Percentiles rank a stretch among this genome's conserved stretches.
Conservation (phyloP, 1,140 invertebrate species). For the Tetramorium simillimum region DNA sequence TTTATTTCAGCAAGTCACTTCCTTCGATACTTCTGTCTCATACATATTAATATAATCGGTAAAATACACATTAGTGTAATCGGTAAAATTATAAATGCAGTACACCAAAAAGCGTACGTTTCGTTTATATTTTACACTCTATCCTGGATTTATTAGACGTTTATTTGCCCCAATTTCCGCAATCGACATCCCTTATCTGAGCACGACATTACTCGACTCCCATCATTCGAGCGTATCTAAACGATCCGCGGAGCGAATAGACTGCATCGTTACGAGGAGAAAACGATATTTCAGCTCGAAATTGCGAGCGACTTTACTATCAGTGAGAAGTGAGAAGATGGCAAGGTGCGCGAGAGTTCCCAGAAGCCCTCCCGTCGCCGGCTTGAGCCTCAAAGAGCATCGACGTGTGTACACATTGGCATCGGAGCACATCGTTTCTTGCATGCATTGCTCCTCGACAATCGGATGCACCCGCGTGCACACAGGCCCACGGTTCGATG, state of each 20-base stretch:
- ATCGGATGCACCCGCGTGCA: conserved; percentile 45
- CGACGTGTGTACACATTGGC: conserved; percentile 42
- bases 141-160: not conserved
- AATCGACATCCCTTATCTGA: not conserved
- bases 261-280: not conserved
- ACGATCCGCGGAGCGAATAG: not conserved
- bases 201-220: not conserved
- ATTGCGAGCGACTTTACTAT: not conserved
- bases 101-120: not conserved
- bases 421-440: conserved; percentile 47
- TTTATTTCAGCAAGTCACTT: conserved; percentile 7
- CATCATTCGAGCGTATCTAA: not conserved
- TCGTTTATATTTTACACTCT: not conserved
- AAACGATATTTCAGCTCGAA: conserved; percentile 19
- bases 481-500: conserved; percentile 47
- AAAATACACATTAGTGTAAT: conserved; percentile 19
- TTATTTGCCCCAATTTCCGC: conserved; percentile 3
- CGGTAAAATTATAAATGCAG: conserved; percentile 4
- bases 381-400: conserved; percentile 27
- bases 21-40: not conserved
- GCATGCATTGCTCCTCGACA: conserved; percentile 47
- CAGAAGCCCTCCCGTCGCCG: not conserved
- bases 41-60: conserved; percentile 22
- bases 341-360: not conserved
- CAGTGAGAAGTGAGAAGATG: not conserved